phyloP scores from a whole-genome alignment of 2,797 vertebrate species.

The Lindbergichthys nudifrons region DNA sequence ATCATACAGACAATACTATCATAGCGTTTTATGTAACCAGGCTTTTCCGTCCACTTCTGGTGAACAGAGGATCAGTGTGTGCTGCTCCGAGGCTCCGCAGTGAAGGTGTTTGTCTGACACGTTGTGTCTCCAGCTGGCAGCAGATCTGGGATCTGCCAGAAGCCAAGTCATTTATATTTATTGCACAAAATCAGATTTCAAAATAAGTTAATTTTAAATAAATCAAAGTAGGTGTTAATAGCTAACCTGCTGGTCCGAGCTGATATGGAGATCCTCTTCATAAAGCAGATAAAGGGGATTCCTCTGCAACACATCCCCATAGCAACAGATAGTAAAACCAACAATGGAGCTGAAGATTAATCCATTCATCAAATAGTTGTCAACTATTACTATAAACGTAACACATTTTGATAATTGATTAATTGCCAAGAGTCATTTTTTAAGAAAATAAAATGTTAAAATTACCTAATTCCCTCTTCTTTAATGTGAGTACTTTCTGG shows the following conservation, averaged over 20 bases:
- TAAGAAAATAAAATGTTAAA: too few relatives aligned
- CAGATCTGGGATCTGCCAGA: neutral
- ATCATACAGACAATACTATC: neutral
- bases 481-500: too few relatives aligned
- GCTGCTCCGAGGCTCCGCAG: conserved; percentile 26
- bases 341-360: neutral
- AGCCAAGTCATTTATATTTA: neutral
- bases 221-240: neutral
- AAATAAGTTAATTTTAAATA: neutral
- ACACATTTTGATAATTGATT: too few relatives aligned
- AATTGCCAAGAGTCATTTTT: too few relatives aligned
- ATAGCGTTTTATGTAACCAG: neutral
- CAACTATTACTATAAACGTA: too few relatives aligned
- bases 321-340: conserved; percentile 69
- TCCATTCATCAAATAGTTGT: too few relatives aligned
- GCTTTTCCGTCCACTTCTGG: neutral
- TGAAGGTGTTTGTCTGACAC: conserved; percentile 29
- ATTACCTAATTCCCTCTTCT: too few relatives aligned
- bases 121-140: conserved; percentile 19
- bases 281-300: conserved; percentile 67
- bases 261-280: conserved; percentile 37
- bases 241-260: conserved; percentile 1
- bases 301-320: conserved; percentile 68
- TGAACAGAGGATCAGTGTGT: conserved; percentile 16
- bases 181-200: neutral